Base-by-base conservation (phyloP, 1,140 invertebrate genomes). In the Scaptodrosophila lebanonensis region DNA sequence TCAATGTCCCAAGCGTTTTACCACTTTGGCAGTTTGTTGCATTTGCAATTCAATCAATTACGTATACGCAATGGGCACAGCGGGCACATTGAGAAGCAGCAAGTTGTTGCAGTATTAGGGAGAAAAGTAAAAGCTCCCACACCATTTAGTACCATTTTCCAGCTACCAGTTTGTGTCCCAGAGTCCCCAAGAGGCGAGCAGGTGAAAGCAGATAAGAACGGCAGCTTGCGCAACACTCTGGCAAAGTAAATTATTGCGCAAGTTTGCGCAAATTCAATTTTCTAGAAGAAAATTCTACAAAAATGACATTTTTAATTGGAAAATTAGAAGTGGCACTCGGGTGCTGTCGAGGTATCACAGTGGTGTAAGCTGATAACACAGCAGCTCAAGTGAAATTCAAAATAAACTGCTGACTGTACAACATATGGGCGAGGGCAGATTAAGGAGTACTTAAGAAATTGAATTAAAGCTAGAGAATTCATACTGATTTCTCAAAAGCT, bases 291-390 rank as follows among this genome's bases (percentile, higher is more conserved):
- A 64, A 58, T 53, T 59, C 33, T 72, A 58, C 30, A 66, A 73
- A 72, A 73, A 73, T 79, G 56, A 40, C 36, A 57, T 27, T 79
- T 73, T 69, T 79, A 79, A 79, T 79, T 82, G 38, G 49, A 77
- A 77, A 69, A 82, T 66, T 82, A 66, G 22, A 35, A 44, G 42
- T 16, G 39, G 13, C 40, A 36, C 20, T 35, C 30, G 20, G 29
- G 15, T 36, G 16, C n/a, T n/a, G n/a, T n/a, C n/a, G n/a, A n/a
- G n/a, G n/a, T n/a, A n/a, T n/a, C n/a, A n/a, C n/a, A n/a, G n/a
- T n/a, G n/a, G n/a, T n/a, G n/a, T n/a, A n/a, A n/a, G n/a, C n/a
- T n/a, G n/a, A n/a, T n/a, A n/a, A n/a, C n/a, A n/a, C n/a, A n/a
- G n/a, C n/a, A n/a, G n/a, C n/a, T n/a, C n/a, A n/a, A n/a, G n/a